Base-by-base conservation (phyloP, 2,797 vertebrate genomes). In the Hirundo rustica region DNA sequence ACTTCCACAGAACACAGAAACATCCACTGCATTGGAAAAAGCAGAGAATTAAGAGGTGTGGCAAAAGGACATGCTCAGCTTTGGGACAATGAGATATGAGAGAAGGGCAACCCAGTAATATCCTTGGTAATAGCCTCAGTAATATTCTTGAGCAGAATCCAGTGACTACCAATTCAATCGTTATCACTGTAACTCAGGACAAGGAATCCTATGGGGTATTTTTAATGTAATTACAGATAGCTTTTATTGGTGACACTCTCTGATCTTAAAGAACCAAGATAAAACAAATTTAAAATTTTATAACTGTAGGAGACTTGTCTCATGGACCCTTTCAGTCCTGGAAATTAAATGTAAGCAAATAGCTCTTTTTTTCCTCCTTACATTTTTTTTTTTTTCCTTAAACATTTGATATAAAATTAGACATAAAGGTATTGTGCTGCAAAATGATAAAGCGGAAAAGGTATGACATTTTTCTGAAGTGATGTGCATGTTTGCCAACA, bases 311-410 rank as follows among this genome's bases (percentile, higher is more conserved):
- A 48, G 8, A 4, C 12, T 77, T 89, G 14, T 53, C 38, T 75
- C 16, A 7, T 10, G 61, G n/a, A 15, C 5, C 13, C 18, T 53
- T 66, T 42, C 4, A 25, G 51, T 71, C n/a, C 26, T 61, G 57
- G 20, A 71, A 34, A 74, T 40, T 23, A 70, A 82, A 9, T 13
- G 12, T 17, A 47, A 55, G 10, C 5, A n/a, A n/a, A 30, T 10
- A 20, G 3, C 3, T 53, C 5, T 4, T 36, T 26, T 21, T 45
- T 34, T 36, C 18, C 1, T 3, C 10, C 7, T 7, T 34, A 9
- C 2, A 3, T 38, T 29, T 13, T 17, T 2, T 7, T 12, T 10
- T 7, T 22, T 11, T 3, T 57, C 3, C 21, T 11, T 21, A 21
- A 38, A 53, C 16, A 26, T 57, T 45, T 25, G 25, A 67, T 8